Percentiles rank a stretch among this genome's conserved stretches.
Conservation (phyloP, 2,888 invertebrate species). For the Diachrysia chrysitis region DNA sequence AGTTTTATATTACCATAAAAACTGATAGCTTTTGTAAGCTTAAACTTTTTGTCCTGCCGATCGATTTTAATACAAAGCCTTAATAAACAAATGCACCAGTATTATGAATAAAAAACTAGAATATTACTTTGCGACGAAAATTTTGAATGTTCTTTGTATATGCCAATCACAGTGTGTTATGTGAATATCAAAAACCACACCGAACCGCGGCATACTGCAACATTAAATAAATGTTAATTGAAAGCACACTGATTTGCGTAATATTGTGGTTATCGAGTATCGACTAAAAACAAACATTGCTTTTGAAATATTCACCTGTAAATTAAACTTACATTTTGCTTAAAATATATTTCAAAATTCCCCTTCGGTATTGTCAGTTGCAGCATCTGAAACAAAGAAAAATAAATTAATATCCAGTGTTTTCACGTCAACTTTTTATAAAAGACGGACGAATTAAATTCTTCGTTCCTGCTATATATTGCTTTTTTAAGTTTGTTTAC, state of each 20-base stretch:
- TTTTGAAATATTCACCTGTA: conserved; percentile 14
- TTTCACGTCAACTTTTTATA: not conserved
- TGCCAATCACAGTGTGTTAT: conserved; percentile 16
- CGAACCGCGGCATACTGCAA: conserved; percentile 22
- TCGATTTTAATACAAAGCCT: conserved; percentile 1
- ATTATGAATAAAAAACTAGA: not conserved
- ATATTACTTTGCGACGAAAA: not conserved
- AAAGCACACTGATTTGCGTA: conserved; percentile 35
- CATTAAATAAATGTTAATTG: conserved; percentile 44
- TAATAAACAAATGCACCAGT: not conserved
- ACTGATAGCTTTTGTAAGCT: not conserved
- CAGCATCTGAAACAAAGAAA: conserved; percentile 82
- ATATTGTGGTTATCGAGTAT: conserved; percentile 14
- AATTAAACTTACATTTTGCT: conserved; percentile 80
- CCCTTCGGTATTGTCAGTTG: conserved; percentile 76
- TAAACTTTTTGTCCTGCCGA: not conserved
- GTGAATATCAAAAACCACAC: conserved; percentile 30
- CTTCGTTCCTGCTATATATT: not conserved
- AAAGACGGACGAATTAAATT: not conserved
- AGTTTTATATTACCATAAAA: conserved; percentile 3
- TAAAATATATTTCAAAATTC: conserved; percentile 77
- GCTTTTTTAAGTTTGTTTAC: not conserved
- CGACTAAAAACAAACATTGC: conserved; percentile 28
- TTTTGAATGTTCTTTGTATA: conserved; percentile 1
- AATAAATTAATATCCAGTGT: not conserved